Conservation (phyloP, 2,888 invertebrate genomes). For the Brachyptera risi region DNA sequence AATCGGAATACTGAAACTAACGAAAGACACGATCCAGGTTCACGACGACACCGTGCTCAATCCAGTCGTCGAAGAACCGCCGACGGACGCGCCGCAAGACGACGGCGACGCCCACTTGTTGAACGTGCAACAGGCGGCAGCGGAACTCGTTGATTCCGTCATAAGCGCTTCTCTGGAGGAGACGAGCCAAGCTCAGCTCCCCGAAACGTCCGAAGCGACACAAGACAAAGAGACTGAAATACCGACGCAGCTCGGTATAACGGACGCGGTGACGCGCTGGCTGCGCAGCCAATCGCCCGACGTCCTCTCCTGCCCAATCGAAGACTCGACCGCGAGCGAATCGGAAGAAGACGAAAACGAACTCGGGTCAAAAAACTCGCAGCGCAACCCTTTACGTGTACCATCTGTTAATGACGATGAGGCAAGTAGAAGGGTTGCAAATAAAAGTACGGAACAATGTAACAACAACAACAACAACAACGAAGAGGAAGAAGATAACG, state of each 20-base stretch:
- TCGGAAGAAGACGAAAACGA: slow-evolving; percentile 34
- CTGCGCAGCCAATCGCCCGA: slow-evolving; percentile 42
- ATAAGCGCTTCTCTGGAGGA: too few relatives aligned
- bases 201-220: background rate
- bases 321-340: slow-evolving; percentile 34
- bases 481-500: background rate
- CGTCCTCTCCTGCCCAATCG: slow-evolving; percentile 38
- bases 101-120: too few relatives aligned
- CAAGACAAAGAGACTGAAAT: background rate
- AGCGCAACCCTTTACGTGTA: slow-evolving; percentile 53
- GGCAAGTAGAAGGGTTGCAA: slow-evolving; percentile 32
- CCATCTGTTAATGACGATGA: slow-evolving; percentile 46
- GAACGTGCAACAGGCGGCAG: slow-evolving; percentile 19
- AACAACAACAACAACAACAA: background rate
- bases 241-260: slow-evolving; percentile 45
- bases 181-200: slow-evolving; percentile 4
- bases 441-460: slow-evolving; percentile 12
- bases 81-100: background rate
- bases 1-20: background rate
- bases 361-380: slow-evolving; percentile 51
- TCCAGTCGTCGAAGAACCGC: background rate
- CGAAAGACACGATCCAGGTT: background rate
- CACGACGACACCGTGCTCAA: too few relatives aligned
- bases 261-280: slow-evolving; percentile 58
- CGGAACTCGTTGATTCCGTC: slow-evolving; percentile 19